Evolutionary conservation across 2,888 invertebrate genomes (phyloP).

Genomic region (Chrysolina haemoptera): DNA sequence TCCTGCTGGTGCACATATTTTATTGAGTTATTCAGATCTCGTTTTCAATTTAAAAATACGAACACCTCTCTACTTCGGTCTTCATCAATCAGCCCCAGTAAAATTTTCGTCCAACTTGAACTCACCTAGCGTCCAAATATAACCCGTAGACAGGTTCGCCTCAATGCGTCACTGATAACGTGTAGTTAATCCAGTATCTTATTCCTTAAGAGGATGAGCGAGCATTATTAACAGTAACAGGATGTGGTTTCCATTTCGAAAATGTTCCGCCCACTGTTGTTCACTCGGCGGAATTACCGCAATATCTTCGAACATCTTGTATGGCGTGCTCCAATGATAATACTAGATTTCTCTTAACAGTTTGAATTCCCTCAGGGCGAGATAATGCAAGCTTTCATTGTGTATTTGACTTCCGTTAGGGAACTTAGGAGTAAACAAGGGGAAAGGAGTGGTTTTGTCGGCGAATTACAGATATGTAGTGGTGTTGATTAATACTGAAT

Average conservation of each 20-base stretch:
- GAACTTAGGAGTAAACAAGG: constrained; percentile 58
- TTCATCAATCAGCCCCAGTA: no score
- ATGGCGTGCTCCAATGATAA: neutral
- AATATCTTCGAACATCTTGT: neutral
- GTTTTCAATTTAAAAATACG: no score
- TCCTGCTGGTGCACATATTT: no score
- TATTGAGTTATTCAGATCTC: no score
- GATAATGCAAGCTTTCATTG: neutral
- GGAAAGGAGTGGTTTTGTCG: constrained; percentile 75
- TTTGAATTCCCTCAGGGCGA: neutral
- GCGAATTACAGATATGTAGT: no score
- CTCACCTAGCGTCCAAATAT: no score
- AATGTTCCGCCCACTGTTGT: neutral
- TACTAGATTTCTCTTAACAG: neutral
- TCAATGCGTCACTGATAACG: neutral
- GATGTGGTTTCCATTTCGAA: neutral
- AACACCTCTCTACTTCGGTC: no score
- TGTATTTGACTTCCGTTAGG: neutral
- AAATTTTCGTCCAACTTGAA: no score
- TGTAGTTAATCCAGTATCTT: neutral
- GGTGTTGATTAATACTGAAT: no score
- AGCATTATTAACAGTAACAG: neutral
- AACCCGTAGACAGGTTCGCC: no score
- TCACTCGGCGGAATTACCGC: neutral
- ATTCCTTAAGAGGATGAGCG: neutral